Base-by-base conservation (phyloP, 2,888 invertebrate species). In the Mythimna albipuncta region DNA sequence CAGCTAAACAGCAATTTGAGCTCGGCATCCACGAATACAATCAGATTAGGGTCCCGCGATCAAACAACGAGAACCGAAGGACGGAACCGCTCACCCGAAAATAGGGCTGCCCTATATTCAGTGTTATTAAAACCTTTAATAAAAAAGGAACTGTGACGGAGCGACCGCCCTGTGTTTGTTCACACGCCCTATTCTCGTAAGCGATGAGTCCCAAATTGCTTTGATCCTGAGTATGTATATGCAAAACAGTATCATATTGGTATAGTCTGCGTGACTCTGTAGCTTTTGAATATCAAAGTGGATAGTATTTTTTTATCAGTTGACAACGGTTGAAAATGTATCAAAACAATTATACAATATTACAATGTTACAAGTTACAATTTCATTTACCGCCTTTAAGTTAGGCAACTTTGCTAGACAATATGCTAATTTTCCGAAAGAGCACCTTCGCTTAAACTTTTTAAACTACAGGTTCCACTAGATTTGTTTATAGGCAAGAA, bases 1-100 rank as follows among this genome's bases (percentile, higher is more conserved):
- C 72, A 55, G 68, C 68, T 77, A 81, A 82, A 87, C 72, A 77
- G 77, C 73, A 77, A 84, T 86, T 85, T 75, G 71, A 67, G 55
- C 76, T 73, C 59, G 67, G 57, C 54, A 55, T 62, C 78, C 72
- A 63, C 70, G 61, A 58, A 77, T 75, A 81, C 74, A 81, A 82
- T 79, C 77, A 57, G 69, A 78, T 80, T 82, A 80, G 74, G 54
- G 54, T 63, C 63, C 55, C 58, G 58, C 70, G 52, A 73, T 77
- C 62, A 76, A 73, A 81, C 26, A 69, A 57, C 57, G 66, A 54
- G 55, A 55, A 69, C 58, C 13, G 52, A 63, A 66, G 59, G 55
- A 55, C 57, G 13, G 44, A 70, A 61, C 54, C 47, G 67, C 38
- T 55, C 61, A 64, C n/a, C 72, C 69, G 58, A 64, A 65, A 64